Base-by-base conservation (phyloP, 2,888 invertebrate species). In the Melanargia galathea region DNA sequence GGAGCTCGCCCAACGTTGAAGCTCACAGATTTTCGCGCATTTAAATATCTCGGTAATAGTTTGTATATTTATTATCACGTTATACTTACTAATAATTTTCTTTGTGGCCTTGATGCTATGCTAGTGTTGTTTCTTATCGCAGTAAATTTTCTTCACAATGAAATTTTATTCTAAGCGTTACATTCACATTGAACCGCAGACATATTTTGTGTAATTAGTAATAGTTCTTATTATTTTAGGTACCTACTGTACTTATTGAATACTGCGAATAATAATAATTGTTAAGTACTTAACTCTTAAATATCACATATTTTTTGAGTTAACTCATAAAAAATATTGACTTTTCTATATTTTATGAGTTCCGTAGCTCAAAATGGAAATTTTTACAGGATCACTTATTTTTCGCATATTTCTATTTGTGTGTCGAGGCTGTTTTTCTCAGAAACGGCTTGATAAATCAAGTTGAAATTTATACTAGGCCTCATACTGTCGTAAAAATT, bases 51-150 rank as follows among this genome's bases (percentile, higher is more conserved):
- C 51, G 55, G 60, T 52, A 68, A 68, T 62, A 65, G 64, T 49
- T 35, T 60, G 61, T 62, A 57, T 63, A 63, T 68, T 70, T 70
- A 66, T 65, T 62, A 60, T 55, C 38, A 22, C 38, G 20, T 13
- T 54, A 51, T 55, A 56, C n/a, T n/a, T n/a, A n/a, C n/a, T n/a
- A n/a, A n/a, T 62, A 60, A 48, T 56, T 52, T 60, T 52, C 33
- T 48, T 55, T 33, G 35, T 62, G 54, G 38, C 61, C 54, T 65
- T 60, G 43, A 51, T 56, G 60, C 8, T 45, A 43, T 35, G 18
- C 48, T 60, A 48, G 4, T 18, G 18, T 40, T 60, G 48, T 64
- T 60, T 49, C 33, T 59, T 51, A 51, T 49, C 60, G 22, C 51
- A 8, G 43, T 65, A 63, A 52, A 65, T 60, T 65, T 63, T 57